Evolutionary conservation across 1,140 invertebrate genomes (phyloP).

Genomic region (Drosophila jambulina): DNA sequence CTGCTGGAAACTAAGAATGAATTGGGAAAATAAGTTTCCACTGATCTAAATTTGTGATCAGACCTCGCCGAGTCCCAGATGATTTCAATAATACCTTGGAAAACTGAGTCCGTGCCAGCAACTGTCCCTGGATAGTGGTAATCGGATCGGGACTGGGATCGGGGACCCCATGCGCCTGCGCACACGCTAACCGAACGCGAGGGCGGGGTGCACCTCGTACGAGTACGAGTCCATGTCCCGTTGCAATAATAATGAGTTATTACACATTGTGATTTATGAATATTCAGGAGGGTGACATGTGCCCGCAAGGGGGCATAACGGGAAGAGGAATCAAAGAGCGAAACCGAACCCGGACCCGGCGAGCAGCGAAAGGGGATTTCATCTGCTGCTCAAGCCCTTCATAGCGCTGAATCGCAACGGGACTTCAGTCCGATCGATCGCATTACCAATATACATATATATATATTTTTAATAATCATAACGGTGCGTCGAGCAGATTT

Average conservation of each 20-base stretch:
- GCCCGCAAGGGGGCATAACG: slow-evolving; percentile 38
- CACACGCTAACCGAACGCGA: slow-evolving; percentile 45
- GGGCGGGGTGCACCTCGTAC: neutral
- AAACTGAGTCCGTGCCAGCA: neutral
- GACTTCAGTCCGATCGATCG: slow-evolving; percentile 42
- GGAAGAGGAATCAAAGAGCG: slow-evolving; percentile 30
- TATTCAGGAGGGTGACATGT: slow-evolving; percentile 71
- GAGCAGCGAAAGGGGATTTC: slow-evolving; percentile 2
- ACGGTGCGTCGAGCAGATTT: slow-evolving; percentile 57
- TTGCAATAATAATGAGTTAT: slow-evolving; percentile 67
- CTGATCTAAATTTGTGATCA: neutral
- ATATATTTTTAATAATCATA: slow-evolving; percentile 69
- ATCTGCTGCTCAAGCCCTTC: slow-evolving; percentile 53
- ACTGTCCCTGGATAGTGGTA: slow-evolving; percentile 32
- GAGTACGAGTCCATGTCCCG: neutral
- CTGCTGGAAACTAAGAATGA: slow-evolving; percentile 1
- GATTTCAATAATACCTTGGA: neutral
- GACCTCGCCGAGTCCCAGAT: neutral
- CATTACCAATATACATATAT: slow-evolving; percentile 63
- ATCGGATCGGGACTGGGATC: slow-evolving; percentile 6
- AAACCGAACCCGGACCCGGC: slow-evolving; percentile 50
- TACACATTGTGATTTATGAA: slow-evolving; percentile 75
- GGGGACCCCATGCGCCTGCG: slow-evolving; percentile 18
- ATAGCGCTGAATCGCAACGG: slow-evolving; percentile 18
- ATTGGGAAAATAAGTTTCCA: neutral